phyloP scores from a whole-genome alignment of 2,113 vertebrate genomes.

The Labrus mixtus region DNA sequence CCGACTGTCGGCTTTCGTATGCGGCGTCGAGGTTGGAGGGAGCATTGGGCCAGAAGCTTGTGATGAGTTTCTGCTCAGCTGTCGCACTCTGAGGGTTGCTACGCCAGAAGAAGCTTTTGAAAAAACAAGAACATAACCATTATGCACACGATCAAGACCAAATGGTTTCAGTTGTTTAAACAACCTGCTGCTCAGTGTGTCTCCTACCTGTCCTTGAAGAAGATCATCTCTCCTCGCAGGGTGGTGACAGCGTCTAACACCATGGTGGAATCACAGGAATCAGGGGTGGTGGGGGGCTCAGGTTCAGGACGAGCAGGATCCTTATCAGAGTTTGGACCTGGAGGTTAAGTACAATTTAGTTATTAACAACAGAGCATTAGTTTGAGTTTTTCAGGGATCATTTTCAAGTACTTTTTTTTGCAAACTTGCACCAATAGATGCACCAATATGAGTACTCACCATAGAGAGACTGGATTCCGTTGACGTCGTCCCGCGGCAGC shows the following conservation, averaged over 20 bases:
- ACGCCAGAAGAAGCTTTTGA: constrained; percentile 89
- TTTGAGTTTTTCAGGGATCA: no score
- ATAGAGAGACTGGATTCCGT: constrained; percentile 93
- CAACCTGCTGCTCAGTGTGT: background rate
- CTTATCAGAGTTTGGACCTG: constrained; percentile 69
- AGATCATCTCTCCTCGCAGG: constrained; percentile 88
- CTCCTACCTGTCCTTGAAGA: constrained; percentile 92
- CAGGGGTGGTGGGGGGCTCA: constrained; percentile 82
- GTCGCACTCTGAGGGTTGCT: constrained; percentile 62
- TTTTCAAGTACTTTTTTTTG: no score
- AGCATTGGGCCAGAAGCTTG: constrained; percentile 87
- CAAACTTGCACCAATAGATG: no score
- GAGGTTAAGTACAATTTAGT: background rate
- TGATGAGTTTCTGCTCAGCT: constrained; percentile 85
- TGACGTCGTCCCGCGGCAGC: constrained; percentile 90
- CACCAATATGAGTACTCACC: constrained; percentile 77
- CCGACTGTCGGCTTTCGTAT: constrained; percentile 65
- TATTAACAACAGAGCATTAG: no score
- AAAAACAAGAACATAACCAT: constrained; percentile 2
- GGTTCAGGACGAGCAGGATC: constrained; percentile 67
- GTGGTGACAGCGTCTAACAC: constrained; percentile 88
- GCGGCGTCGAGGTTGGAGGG: constrained; percentile 89
- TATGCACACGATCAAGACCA: background rate
- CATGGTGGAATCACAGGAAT: constrained; percentile 85
- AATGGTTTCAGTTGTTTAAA: background rate